These are phyloP conservation scores for Caenorhabditis sp. DNA, from an alignment of 2,888 invertebrate genomes.

Conservation along the genomic window DNA sequence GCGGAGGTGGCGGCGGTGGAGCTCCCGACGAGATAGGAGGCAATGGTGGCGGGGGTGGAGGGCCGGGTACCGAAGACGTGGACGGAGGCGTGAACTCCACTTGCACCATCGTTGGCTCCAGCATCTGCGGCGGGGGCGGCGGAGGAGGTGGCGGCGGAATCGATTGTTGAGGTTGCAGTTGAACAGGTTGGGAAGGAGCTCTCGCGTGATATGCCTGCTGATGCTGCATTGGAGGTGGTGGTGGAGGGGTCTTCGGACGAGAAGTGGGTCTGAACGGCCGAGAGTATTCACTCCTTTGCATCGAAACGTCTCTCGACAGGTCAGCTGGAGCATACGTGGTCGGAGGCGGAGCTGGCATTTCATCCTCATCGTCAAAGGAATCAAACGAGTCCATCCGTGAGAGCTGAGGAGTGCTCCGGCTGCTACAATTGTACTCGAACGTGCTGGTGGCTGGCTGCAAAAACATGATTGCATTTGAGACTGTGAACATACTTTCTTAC, in stretches of 20 bases:
- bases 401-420: slow-evolving; percentile 58
- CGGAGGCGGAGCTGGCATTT: slow-evolving; percentile 34
- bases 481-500: no score
- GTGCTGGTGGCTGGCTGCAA: slow-evolving; percentile 28
- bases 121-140: slow-evolving; percentile 40
- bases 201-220: slow-evolving; percentile 12
- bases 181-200: slow-evolving; percentile 43
- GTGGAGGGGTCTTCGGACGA: slow-evolving; percentile 81
- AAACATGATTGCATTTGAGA: no score
- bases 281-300: slow-evolving; percentile 68
- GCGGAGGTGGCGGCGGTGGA: slow-evolving; percentile 65
- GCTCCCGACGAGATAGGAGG: slow-evolving; percentile 74
- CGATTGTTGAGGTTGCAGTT: slow-evolving; percentile 58
- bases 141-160: slow-evolving; percentile 79
- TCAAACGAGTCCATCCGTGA: slow-evolving; percentile 63
- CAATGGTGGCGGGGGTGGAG: slow-evolving; percentile 73
- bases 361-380: slow-evolving; percentile 61
- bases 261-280: slow-evolving; percentile 67
- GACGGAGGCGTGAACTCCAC: slow-evolving; percentile 58
- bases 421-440: slow-evolving; percentile 55
- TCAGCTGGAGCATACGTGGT: slow-evolving; percentile 13
- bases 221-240: slow-evolving; percentile 58
- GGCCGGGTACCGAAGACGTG: slow-evolving; percentile 62
- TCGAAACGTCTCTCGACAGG: slow-evolving; percentile 32
- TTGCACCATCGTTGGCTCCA: slow-evolving; percentile 46